A percentile compares a stretch with the other conserved stretches of the same genome.
Evolutionary conservation across 2,113 vertebrate genomes (phyloP).

Genomic region (Erythrolamprus reginae): DNA sequence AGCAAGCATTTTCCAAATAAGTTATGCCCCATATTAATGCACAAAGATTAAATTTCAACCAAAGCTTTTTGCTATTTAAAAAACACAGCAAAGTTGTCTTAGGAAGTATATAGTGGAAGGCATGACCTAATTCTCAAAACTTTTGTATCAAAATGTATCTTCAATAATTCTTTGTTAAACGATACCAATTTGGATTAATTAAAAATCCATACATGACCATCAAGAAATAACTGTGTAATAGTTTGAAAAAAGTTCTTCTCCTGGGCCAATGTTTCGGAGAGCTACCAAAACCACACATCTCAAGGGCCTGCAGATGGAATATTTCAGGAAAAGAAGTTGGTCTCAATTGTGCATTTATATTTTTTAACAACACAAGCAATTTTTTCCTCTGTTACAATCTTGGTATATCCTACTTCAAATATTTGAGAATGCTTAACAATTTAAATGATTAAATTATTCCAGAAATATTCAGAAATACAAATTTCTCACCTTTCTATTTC

Average conservation of each 20-base stretch:
- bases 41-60: background rate
- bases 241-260: slow-evolving; percentile 93
- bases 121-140: background rate
- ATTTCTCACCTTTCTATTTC: slow-evolving; percentile 68
- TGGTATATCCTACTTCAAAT: background rate
- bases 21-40: background rate
- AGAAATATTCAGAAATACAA: background rate
- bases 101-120: background rate
- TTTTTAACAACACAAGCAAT: background rate
- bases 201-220: slow-evolving; percentile 27
- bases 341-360: background rate
- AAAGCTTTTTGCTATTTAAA: background rate
- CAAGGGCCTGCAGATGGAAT: slow-evolving; percentile 64
- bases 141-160: background rate
- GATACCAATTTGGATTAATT: background rate
- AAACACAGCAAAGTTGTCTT: background rate
- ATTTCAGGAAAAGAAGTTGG: background rate
- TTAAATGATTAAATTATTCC: background rate
- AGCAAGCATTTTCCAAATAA: background rate
- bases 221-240: slow-evolving; percentile 88
- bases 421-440: background rate
- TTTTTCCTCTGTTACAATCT: background rate
- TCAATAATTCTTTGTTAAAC: background rate
- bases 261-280: slow-evolving; percentile 78
- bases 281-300: slow-evolving; percentile 87